phyloP scores from a whole-genome alignment of 2,797 vertebrate species.

The Danio jaintianensis region DNA sequence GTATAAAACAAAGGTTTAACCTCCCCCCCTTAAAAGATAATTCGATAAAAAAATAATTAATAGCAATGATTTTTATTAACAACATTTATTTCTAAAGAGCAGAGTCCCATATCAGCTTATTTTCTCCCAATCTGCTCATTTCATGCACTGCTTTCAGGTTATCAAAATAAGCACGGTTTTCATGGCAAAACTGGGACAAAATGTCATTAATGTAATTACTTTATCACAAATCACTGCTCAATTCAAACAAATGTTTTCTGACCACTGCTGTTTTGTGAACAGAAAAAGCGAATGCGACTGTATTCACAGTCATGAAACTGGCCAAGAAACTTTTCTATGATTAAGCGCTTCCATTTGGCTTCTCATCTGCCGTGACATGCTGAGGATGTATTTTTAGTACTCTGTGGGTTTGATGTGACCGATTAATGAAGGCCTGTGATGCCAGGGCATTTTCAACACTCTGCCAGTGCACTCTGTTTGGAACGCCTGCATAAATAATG shows the following conservation, averaged over 20 bases:
- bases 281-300: constrained; percentile 41
- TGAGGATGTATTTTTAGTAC: constrained; percentile 62
- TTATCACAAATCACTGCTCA: constrained; percentile 30
- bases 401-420: constrained; percentile 62
- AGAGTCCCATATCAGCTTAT: not conserved
- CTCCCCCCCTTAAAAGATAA: too few relatives aligned
- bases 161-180: constrained; percentile 42
- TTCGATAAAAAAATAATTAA: too few relatives aligned
- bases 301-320: constrained; percentile 59
- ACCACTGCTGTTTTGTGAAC: constrained; percentile 45
- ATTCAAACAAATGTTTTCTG: constrained; percentile 49
- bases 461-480: constrained; percentile 62
- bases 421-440: constrained; percentile 62
- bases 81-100: not conserved
- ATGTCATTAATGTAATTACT: constrained; percentile 36
- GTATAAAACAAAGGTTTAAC: too few relatives aligned
- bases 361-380: constrained; percentile 58
- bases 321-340: constrained; percentile 52
- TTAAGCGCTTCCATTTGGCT: constrained; percentile 60
- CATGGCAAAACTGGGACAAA: constrained; percentile 16
- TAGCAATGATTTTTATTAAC: not conserved
- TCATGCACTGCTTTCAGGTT: not conserved
- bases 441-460: constrained; percentile 57
- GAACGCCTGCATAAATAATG: constrained; percentile 67
- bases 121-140: constrained; percentile 4